phyloP scores from a whole-genome alignment of 2,888 invertebrate species.

The Tetranychus piercei region DNA sequence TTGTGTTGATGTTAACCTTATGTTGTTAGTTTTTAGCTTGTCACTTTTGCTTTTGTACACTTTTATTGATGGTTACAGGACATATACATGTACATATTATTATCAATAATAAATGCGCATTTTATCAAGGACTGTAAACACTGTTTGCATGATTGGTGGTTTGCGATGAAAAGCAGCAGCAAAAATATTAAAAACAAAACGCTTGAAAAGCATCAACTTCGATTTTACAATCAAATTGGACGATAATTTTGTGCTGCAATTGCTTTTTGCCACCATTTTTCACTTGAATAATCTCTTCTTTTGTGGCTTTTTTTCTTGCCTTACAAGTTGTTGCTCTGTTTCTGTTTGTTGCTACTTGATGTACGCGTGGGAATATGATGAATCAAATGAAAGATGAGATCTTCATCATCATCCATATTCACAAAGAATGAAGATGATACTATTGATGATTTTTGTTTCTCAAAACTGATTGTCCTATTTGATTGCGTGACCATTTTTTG shows the following conservation, averaged over 20 bases:
- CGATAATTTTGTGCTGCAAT: not conserved
- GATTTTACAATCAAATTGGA: not conserved
- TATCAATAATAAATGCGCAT: no score
- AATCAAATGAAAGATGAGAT: not conserved
- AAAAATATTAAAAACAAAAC: not conserved
- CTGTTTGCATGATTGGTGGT: no score
- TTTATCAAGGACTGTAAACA: no score
- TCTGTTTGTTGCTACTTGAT: not conserved
- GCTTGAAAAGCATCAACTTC: not conserved
- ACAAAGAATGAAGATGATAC: not conserved
- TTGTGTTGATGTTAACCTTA: no score
- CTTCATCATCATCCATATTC: not conserved
- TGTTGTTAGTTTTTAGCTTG: no score
- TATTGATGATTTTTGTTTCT: no score
- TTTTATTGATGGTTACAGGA: no score
- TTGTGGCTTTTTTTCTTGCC: not conserved
- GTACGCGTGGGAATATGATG: not conserved
- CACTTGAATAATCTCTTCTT: not conserved
- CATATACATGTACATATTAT: no score
- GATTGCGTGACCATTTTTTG: not conserved
- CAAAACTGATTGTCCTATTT: not conserved
- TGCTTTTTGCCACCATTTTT: not conserved
- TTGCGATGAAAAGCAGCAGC: no score
- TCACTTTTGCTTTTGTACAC: no score
- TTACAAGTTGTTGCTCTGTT: not conserved